Conservation (phyloP, 2,797 vertebrate species). For the Sebastolobus altivelis region DNA sequence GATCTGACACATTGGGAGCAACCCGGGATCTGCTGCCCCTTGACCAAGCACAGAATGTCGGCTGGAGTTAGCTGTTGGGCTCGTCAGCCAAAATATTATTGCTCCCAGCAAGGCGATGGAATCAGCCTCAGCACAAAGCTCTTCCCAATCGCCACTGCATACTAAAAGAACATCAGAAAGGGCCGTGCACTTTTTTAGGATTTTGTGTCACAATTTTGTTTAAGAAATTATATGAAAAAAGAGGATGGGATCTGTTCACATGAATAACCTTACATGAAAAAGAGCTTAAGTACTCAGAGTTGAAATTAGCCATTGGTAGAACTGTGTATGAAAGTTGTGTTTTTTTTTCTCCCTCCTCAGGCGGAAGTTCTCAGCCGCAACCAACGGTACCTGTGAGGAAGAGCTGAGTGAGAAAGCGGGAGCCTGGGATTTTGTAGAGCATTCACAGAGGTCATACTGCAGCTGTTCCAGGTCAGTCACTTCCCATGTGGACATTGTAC, state of each 20-base stretch:
- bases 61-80: conserved; percentile 62
- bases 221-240: background rate
- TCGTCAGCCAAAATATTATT: conserved; percentile 63
- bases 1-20: conserved; percentile 70
- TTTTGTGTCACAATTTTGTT: background rate
- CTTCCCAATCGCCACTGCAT: background rate
- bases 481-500: background rate
- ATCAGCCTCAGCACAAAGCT: conserved; percentile 38
- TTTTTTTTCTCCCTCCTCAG: conserved; percentile 62
- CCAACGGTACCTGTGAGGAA: conserved; percentile 92
- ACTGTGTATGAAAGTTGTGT: background rate
- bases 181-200: background rate
- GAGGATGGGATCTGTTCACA: background rate
- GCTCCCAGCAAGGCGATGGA: conserved; percentile 54
- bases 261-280: background rate
- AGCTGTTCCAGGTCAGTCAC: conserved; percentile 92
- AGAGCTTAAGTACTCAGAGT: background rate
- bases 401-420: conserved; percentile 89
- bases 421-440: conserved; percentile 96
- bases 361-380: conserved; percentile 93
- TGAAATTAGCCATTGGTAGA: background rate
- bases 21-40: conserved; percentile 58
- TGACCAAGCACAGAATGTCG: conserved; percentile 70
- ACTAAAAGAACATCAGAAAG: conserved; percentile 18
- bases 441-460: conserved; percentile 93